Conservation (phyloP, 2,888 invertebrate species). For the Xanthorhoe spadicearia region DNA sequence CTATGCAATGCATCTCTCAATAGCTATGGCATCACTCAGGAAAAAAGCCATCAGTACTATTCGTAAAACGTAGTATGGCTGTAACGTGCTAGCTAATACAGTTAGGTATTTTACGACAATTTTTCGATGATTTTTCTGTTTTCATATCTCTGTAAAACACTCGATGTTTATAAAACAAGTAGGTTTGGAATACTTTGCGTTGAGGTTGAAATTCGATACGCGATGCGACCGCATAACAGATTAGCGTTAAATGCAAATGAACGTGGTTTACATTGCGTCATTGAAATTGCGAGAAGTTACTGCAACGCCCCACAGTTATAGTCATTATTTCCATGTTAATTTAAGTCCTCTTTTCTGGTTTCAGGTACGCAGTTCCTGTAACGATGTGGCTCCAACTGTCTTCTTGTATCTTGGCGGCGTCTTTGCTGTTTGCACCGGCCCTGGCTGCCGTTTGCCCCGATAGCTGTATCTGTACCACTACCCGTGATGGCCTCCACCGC, state of each 20-base stretch:
- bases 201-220: slow-evolving; percentile 61
- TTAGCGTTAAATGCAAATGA: slow-evolving; percentile 51
- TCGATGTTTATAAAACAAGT: slow-evolving; percentile 46
- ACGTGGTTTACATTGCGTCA: slow-evolving; percentile 49
- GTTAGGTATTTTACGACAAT: slow-evolving; percentile 7
- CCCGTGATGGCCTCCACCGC: slow-evolving; percentile 88
- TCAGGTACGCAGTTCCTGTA: slow-evolving; percentile 69
- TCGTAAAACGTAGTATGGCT: not conserved
- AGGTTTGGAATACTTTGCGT: slow-evolving; percentile 39
- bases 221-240: slow-evolving; percentile 52
- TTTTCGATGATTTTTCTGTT: slow-evolving; percentile 33
- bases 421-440: slow-evolving; percentile 61
- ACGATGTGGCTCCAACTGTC: slow-evolving; percentile 68
- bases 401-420: slow-evolving; percentile 63
- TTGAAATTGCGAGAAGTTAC: slow-evolving; percentile 31
- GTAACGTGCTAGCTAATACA: not conserved
- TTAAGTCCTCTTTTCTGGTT: slow-evolving; percentile 53
- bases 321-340: slow-evolving; percentile 14
- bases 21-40: too few relatives aligned
- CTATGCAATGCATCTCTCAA: too few relatives aligned
- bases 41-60: too few relatives aligned
- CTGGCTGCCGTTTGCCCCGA: slow-evolving; percentile 79
- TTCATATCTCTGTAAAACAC: slow-evolving; percentile 33
- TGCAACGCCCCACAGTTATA: slow-evolving; percentile 3
- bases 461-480: slow-evolving; percentile 83